phyloP scores from a whole-genome alignment of 2,888 invertebrate genomes.

The Metellina segmentata region DNA sequence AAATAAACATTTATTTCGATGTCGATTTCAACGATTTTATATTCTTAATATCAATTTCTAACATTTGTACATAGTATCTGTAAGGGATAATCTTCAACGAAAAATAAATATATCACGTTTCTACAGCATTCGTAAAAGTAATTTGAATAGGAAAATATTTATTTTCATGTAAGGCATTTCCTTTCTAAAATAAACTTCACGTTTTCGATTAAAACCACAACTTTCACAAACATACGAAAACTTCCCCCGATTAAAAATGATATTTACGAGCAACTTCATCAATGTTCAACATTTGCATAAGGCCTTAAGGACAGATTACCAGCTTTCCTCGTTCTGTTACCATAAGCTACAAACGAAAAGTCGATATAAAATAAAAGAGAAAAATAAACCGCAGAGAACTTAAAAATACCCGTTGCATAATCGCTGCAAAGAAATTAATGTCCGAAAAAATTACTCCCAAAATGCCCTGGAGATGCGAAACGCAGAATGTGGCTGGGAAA shows the following conservation, averaged over 20 bases:
- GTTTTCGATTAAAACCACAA: not conserved
- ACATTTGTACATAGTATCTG: too few species aligned
- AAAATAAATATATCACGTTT: not conserved
- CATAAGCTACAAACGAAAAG: slow-evolving; percentile 1
- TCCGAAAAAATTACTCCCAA: slow-evolving; percentile 56
- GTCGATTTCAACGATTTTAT: too few species aligned
- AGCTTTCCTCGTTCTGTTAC: not conserved
- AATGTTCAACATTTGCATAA: slow-evolving; percentile 29
- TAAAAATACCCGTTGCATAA: slow-evolving; percentile 23
- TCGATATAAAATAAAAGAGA: not conserved
- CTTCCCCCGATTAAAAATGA: not conserved
- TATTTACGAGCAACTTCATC: slow-evolving; percentile 3
- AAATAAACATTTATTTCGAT: too few species aligned
- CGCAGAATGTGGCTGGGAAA: slow-evolving; percentile 15
- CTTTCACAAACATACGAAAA: not conserved
- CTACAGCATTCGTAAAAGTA: not conserved
- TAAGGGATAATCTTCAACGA: too few species aligned
- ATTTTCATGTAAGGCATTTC: not conserved
- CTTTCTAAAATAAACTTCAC: not conserved
- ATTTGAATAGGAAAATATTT: not conserved
- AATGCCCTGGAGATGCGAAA: slow-evolving; percentile 21
- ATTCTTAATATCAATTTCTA: too few species aligned
- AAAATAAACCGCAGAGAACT: not conserved
- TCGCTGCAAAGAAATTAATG: slow-evolving; percentile 66
- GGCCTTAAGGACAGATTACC: slow-evolving; percentile 5